Evolutionary conservation across 2,888 invertebrate species (phyloP).

Genomic region (Tipula helvola): DNA sequence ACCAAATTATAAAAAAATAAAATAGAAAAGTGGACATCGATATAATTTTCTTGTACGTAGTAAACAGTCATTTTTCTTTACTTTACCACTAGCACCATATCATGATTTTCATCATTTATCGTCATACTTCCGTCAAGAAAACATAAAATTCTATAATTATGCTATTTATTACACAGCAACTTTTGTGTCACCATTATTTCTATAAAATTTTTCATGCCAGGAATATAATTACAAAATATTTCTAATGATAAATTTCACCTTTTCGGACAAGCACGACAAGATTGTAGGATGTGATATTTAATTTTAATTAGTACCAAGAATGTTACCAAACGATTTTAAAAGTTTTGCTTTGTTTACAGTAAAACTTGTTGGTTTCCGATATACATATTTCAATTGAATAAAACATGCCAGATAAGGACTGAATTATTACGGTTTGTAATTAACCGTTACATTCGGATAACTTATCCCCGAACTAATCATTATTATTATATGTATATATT

Average conservation of each 20-base stretch:
- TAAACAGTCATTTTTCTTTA: not conserved
- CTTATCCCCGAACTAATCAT: no score
- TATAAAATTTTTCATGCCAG: not conserved
- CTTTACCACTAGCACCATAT: not conserved
- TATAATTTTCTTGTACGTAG: not conserved
- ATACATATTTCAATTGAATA: no score
- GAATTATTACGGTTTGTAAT: no score
- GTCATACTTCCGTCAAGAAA: not conserved
- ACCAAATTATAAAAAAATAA: not conserved
- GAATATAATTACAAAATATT: not conserved
- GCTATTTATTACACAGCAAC: not conserved
- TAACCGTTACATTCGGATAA: no score
- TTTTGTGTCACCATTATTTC: not conserved
- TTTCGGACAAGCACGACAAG: not conserved
- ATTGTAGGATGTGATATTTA: not conserved
- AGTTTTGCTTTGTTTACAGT: not conserved
- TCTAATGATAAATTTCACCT: not conserved
- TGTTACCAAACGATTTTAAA: not conserved
- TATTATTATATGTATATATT: no score
- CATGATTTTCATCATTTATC: not conserved
- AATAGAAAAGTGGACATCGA: not conserved
- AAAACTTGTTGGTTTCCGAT: not conserved
- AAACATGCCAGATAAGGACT: no score
- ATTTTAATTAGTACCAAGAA: not conserved
- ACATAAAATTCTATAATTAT: not conserved